phyloP scores from a whole-genome alignment of 2,113 vertebrate species.

The Sisor rabdophorus region DNA sequence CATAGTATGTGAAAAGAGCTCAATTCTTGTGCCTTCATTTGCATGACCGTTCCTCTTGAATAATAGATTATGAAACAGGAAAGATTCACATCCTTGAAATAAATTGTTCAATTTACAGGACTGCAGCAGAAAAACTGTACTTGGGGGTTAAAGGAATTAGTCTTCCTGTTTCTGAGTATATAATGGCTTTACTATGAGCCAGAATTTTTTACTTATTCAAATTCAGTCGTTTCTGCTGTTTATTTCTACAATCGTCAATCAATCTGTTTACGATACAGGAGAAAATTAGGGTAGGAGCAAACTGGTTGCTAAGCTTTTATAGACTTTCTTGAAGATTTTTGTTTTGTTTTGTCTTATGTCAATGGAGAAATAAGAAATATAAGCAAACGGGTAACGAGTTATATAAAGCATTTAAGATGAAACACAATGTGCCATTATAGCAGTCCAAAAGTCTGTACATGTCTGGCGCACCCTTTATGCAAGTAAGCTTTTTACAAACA shows the following conservation, averaged over 20 bases:
- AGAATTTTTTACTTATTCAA: too few relatives aligned
- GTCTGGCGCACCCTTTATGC: neutral
- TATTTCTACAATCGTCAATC: too few relatives aligned
- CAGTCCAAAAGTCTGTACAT: neutral
- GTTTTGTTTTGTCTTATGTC: neutral
- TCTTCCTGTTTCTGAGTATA: neutral
- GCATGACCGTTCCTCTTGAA: neutral
- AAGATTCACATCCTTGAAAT: neutral
- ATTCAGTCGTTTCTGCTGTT: too few relatives aligned
- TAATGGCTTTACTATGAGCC: neutral
- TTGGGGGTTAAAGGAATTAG: neutral
- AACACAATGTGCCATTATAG: neutral
- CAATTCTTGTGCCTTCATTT: neutral
- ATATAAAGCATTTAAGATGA: neutral
- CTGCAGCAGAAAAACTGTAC: neutral
- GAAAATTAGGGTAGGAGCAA: too few relatives aligned
- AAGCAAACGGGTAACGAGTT: neutral
- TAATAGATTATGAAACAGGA: neutral
- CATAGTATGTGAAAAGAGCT: neutral
- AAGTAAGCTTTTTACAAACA: conserved; percentile 4
- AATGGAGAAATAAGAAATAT: neutral
- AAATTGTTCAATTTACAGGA: neutral
- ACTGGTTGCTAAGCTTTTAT: neutral
- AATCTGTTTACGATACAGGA: too few relatives aligned
- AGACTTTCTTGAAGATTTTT: neutral